Conservation (phyloP, 1,140 invertebrate species). For the Tribolium castaneum region DNA sequence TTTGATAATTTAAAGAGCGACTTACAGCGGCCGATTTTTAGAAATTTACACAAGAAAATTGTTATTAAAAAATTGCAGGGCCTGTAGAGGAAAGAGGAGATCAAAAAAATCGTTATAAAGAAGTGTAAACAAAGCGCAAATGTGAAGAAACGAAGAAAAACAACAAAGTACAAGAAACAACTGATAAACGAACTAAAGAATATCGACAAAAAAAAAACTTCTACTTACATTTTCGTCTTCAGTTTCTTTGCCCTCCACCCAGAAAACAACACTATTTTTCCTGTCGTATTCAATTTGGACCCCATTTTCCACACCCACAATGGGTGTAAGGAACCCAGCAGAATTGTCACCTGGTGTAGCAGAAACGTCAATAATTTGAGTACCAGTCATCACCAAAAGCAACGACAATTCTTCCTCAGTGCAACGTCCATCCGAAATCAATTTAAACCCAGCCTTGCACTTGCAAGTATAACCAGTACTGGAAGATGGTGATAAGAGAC, state of each 20-base stretch:
- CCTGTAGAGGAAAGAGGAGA: no score
- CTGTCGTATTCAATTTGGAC: constrained; percentile 93
- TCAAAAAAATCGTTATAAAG: no score
- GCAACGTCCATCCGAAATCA: constrained; percentile 78
- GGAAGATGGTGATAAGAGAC: constrained; percentile 83
- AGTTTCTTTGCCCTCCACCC: constrained; percentile 81
- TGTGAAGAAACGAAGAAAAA: no score
- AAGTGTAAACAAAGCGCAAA: no score
- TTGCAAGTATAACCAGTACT: constrained; percentile 84
- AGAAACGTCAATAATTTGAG: constrained; percentile 88
- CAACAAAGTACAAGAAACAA: no score
- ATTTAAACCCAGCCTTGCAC: constrained; percentile 89
- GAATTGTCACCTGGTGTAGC: constrained; percentile 79
- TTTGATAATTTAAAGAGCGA: no score
- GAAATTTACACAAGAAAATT: no score
- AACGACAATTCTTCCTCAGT: constrained; percentile 88
- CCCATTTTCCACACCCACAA: constrained; percentile 92
- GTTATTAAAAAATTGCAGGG: no score
- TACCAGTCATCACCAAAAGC: constrained; percentile 90
- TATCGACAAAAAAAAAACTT: neutral
- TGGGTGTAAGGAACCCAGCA: constrained; percentile 84
- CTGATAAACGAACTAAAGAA: no score
- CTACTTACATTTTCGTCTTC: constrained; percentile 75
- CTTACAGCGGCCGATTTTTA: no score
- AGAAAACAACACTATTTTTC: constrained; percentile 83